Evolutionary conservation across 2,888 invertebrate species (phyloP).

Genomic region (Conistra vaccinii): DNA sequence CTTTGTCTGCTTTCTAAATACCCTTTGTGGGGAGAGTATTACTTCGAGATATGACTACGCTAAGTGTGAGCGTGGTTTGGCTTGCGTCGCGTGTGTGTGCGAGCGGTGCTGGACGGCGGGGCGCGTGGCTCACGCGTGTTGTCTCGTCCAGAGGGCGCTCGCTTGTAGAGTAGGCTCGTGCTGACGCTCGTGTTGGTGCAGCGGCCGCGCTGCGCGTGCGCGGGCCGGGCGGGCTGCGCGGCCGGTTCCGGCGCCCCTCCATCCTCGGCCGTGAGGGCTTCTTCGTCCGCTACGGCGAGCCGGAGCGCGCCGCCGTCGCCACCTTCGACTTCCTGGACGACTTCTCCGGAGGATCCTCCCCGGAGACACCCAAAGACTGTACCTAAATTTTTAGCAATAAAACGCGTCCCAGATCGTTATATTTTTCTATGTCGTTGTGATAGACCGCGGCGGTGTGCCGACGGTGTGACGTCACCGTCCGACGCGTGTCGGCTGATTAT

Average conservation of each 20-base stretch:
- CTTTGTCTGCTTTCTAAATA: neutral
- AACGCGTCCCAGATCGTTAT: slow-evolving; percentile 81
- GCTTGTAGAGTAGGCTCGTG: slow-evolving; percentile 75
- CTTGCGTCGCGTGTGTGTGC: slow-evolving; percentile 48
- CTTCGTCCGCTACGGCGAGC: slow-evolving; percentile 94
- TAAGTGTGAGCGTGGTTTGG: slow-evolving; percentile 24
- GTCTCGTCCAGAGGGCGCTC: slow-evolving; percentile 82
- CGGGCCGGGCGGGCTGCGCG: slow-evolving; percentile 88
- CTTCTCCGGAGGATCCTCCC: slow-evolving; percentile 87
- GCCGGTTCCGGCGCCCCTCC: slow-evolving; percentile 91
- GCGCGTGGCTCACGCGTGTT: slow-evolving; percentile 78
- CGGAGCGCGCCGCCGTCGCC: slow-evolving; percentile 94
- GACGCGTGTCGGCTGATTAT: slow-evolving; percentile 56
- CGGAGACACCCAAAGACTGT: slow-evolving; percentile 88
- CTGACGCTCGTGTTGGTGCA: slow-evolving; percentile 82
- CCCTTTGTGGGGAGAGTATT: neutral
- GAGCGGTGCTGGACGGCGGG: slow-evolving; percentile 58
- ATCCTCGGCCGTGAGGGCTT: slow-evolving; percentile 95
- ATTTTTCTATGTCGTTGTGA: slow-evolving; percentile 84
- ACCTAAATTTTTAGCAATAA: slow-evolving; percentile 82
- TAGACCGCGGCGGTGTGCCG: slow-evolving; percentile 69
- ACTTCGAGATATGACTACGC: slow-evolving; percentile 27
- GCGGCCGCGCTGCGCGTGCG: slow-evolving; percentile 91
- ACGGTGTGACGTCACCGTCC: slow-evolving; percentile 61
- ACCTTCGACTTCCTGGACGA: slow-evolving; percentile 95